These are phyloP conservation scores for Pyrgilauda ruficollis DNA, from an alignment of 2,113 vertebrate species.

Conservation along the genomic window DNA sequence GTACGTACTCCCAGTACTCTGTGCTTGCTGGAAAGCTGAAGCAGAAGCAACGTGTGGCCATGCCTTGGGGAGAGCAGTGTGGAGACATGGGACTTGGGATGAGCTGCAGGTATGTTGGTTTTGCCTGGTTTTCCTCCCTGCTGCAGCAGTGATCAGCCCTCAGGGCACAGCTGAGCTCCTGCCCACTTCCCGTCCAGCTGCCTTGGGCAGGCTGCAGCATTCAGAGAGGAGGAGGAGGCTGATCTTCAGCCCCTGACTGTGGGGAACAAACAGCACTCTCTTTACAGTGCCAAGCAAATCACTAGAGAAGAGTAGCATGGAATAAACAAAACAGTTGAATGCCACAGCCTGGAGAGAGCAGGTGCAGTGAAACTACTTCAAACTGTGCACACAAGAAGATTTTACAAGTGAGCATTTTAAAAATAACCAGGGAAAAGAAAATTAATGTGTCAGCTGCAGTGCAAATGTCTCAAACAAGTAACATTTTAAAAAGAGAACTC, in stretches of 20 bases:
- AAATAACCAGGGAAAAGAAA: not conserved
- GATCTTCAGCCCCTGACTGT: not conserved
- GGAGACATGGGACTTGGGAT: not conserved
- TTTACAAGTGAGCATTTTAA: slow-evolving; percentile 14
- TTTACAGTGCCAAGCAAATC: not conserved
- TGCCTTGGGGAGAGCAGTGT: not conserved
- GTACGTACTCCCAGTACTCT: no score
- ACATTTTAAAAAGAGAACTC: not conserved
- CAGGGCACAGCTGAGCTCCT: not conserved
- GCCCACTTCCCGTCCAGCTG: not conserved
- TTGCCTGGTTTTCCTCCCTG: not conserved
- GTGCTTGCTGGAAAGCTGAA: not conserved
- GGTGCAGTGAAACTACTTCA: slow-evolving; percentile 22
- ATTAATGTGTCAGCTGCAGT: slow-evolving; percentile 14
- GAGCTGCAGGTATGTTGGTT: not conserved
- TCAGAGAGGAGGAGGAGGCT: not conserved
- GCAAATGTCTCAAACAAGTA: not conserved
- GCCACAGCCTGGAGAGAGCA: not conserved
- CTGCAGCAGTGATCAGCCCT: not conserved
- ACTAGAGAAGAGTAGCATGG: not conserved
- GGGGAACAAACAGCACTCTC: not conserved
- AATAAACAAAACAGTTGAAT: not conserved
- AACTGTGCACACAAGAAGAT: not conserved
- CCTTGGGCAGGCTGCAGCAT: not conserved
- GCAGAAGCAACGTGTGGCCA: rapidly evolving